A percentile compares a stretch with the other conserved stretches of the same genome.
Conservation (phyloP, 2,888 invertebrate species). For the Mythimna loreyi region DNA sequence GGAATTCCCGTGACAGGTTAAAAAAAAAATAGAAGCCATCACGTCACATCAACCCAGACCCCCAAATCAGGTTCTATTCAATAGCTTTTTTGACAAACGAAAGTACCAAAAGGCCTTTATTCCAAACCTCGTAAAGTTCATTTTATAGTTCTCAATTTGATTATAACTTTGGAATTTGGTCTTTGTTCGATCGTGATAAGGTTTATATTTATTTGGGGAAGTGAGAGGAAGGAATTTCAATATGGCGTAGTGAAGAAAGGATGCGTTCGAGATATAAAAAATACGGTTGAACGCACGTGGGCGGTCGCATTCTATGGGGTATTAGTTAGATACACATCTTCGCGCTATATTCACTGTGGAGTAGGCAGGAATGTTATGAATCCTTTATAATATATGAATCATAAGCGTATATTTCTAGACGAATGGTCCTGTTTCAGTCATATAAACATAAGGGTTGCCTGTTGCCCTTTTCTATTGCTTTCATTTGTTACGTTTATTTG, state of each 20-base stretch:
- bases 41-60: conserved; percentile 80
- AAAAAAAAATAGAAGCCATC: conserved; percentile 76
- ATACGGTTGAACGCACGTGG: conserved; percentile 84
- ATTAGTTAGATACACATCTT: conserved; percentile 74
- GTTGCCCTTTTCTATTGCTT: conserved; percentile 46
- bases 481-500: conserved; percentile 29
- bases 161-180: conserved; percentile 59
- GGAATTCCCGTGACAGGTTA: conserved; percentile 75
- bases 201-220: conserved; percentile 74
- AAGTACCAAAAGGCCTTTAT: conserved; percentile 75
- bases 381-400: conserved; percentile 61
- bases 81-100: conserved; percentile 73
- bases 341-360: conserved; percentile 66
- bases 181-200: conserved; percentile 69
- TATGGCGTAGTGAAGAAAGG: conserved; percentile 83
- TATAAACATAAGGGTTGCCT: conserved; percentile 37
- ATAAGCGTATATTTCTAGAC: conserved; percentile 52
- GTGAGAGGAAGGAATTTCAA: conserved; percentile 80
- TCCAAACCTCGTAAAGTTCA: conserved; percentile 73
- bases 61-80: conserved; percentile 84
- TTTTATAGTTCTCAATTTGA: conserved; percentile 65
- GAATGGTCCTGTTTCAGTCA: conserved; percentile 42
- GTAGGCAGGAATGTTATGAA: conserved; percentile 62
- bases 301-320: conserved; percentile 78
- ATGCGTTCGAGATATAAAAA: conserved; percentile 84